Evolutionary conservation across 2,888 invertebrate genomes (phyloP).

Genomic region (Diarsia dahlii): DNA sequence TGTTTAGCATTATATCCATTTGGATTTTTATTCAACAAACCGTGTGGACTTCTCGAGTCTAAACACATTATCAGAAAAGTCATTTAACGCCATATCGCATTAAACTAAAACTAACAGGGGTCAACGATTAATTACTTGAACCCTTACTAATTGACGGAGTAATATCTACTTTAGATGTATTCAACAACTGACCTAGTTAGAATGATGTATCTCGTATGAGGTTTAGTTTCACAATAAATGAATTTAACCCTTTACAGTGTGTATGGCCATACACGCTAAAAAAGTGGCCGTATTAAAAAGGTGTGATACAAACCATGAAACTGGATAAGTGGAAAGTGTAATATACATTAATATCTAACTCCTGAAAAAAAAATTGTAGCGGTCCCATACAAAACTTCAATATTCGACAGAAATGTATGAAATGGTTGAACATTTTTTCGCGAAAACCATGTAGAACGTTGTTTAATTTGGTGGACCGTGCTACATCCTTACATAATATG

Average conservation of each 20-base stretch:
- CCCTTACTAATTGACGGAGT: slow-evolving; percentile 28
- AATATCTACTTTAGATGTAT: slow-evolving; percentile 2
- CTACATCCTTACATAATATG: neutral
- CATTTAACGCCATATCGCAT: slow-evolving; percentile 3
- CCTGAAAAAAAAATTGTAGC: neutral
- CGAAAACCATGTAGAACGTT: neutral
- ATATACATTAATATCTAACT: no score
- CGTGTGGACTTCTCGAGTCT: neutral
- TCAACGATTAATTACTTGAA: slow-evolving; percentile 45
- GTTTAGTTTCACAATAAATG: neutral
- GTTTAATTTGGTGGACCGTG: neutral
- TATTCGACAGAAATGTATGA: no score
- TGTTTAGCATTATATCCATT: neutral
- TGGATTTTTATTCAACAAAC: neutral
- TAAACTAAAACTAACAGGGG: slow-evolving; percentile 24
- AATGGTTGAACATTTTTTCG: neutral
- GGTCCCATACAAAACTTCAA: neutral
- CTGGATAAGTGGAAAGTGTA: neutral
- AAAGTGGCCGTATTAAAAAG: neutral
- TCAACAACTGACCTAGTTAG: slow-evolving; percentile 16
- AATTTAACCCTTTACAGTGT: neutral
- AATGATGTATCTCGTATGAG: neutral
- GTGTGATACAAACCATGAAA: neutral
- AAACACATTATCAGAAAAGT: slow-evolving; percentile 17
- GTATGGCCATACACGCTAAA: neutral